Evolutionary conservation across 2,113 vertebrate species (phyloP).

Genomic region (Marmota flaviventris): DNA sequence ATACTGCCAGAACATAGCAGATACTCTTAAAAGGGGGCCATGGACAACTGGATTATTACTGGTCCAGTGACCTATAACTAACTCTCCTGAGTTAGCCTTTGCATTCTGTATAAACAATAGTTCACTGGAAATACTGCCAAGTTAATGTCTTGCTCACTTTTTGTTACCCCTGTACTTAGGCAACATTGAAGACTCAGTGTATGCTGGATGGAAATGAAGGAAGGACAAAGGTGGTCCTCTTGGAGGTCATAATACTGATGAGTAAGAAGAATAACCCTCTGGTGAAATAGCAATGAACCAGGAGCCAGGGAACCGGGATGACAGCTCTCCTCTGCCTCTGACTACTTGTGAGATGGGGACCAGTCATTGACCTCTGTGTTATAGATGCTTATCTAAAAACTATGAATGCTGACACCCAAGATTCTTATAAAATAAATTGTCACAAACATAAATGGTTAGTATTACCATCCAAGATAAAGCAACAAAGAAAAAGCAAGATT

Average conservation of each 20-base stretch:
- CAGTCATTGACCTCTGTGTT: background rate
- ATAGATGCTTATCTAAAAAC: background rate
- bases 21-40: background rate
- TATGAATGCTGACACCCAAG: rapidly evolving
- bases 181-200: background rate
- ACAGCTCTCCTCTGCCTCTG: background rate
- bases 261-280: background rate
- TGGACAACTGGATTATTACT: background rate
- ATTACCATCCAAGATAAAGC: background rate
- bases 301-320: rapidly evolving
- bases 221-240: background rate
- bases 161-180: no score
- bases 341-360: background rate
- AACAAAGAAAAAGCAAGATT: background rate
- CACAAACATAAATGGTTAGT: background rate
- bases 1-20: rapidly evolving
- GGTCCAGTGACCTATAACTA: background rate
- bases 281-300: no score
- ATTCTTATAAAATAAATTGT: background rate
- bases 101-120: background rate
- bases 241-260: background rate
- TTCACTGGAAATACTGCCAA: background rate
- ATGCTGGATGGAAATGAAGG: background rate
- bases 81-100: background rate
- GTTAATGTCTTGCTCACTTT: background rate